Percentiles rank a stretch among this genome's conserved stretches.
phyloP scores from a whole-genome alignment of 2,113 vertebrate genomes.

The Lota lota region DNA sequence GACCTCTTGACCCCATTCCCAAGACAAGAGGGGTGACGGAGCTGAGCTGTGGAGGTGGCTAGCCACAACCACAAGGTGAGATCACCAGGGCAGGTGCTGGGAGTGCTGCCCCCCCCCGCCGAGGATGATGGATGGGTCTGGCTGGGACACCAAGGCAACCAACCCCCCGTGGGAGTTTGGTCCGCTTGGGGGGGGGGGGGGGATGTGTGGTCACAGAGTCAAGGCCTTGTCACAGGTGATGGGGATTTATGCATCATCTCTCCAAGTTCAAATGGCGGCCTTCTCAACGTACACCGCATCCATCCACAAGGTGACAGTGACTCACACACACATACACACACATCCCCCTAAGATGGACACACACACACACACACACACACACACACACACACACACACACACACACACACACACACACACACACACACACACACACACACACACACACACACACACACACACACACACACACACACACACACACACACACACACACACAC shows the following conservation, averaged over 20 bases:
- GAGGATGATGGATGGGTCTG: not conserved
- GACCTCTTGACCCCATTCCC: not conserved
- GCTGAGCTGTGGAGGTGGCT: not conserved
- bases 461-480: no score
- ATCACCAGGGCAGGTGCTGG: not conserved
- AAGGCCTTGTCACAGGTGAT: conserved; percentile 43
- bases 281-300: conserved; percentile 21
- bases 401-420: no score
- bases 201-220: conserved; percentile 64
- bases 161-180: not conserved
- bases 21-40: not conserved
- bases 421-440: no score
- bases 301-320: conserved; percentile 26
- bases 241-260: conserved; percentile 53
- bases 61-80: not conserved
- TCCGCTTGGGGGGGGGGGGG: conserved; percentile 15
- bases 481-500: no score
- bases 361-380: not conserved
- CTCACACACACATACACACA: conserved; percentile 1
- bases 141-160: not conserved
- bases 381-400: no score
- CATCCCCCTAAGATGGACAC: no score
- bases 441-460: not conserved
- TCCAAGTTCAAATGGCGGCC: conserved; percentile 56
- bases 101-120: not conserved